phyloP scores from a whole-genome alignment of 1,140 invertebrate genomes.

The Dendroctonus ponderosae region DNA sequence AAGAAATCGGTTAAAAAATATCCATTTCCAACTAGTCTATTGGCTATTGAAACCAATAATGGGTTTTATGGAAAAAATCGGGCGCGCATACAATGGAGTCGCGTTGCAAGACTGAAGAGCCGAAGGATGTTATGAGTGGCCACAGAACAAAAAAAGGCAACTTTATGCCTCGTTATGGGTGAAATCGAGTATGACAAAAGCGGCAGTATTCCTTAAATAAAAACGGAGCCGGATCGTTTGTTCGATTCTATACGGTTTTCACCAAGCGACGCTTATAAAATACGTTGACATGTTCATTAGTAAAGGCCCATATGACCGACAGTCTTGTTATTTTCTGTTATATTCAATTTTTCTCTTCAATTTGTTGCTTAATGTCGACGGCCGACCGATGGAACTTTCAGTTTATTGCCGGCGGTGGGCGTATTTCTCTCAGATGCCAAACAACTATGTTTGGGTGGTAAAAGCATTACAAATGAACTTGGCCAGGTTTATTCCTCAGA shows the following conservation, averaged over 20 bases:
- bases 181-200: conserved; percentile 38
- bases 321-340: conserved; percentile 31
- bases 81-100: conserved; percentile 12
- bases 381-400: conserved; percentile 30
- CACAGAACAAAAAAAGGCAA: conserved; percentile 21
- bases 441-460: conserved; percentile 15
- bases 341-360: conserved; percentile 35
- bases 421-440: conserved; percentile 16
- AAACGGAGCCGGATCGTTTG: conserved; percentile 35
- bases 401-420: conserved; percentile 23
- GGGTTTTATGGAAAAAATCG: too few species aligned
- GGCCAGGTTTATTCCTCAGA: too few species aligned
- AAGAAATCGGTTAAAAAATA: too few species aligned
- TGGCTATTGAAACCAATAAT: too few species aligned
- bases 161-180: conserved; percentile 28
- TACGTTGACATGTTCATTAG: conserved; percentile 42
- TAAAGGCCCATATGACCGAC: conserved; percentile 25
- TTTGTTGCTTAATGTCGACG: conserved; percentile 29
- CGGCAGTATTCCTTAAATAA: conserved; percentile 32
- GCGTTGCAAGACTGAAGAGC: conserved; percentile 7
- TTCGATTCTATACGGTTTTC: conserved; percentile 39
- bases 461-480: background rate
- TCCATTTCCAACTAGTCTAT: too few species aligned
- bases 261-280: conserved; percentile 35
- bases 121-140: conserved; percentile 18